Percentiles rank a stretch among this genome's conserved stretches.
Conservation (phyloP, 2,113 vertebrate genomes). For the Machaerirhynchus nigripectus region DNA sequence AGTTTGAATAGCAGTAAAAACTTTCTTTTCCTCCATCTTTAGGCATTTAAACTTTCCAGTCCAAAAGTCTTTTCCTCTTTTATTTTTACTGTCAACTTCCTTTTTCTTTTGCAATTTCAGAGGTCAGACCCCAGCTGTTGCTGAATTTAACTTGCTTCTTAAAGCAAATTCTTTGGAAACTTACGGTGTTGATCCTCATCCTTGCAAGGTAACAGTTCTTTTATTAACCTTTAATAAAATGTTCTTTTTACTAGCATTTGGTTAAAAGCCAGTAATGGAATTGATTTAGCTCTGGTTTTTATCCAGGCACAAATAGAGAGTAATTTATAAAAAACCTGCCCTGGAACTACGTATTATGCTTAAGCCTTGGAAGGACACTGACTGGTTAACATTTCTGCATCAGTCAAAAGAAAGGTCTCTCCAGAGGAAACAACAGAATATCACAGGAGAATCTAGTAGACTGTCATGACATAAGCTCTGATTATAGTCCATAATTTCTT, state of each 20-base stretch:
- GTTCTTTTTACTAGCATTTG: not conserved
- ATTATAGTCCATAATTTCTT: not conserved
- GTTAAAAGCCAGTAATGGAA: not conserved
- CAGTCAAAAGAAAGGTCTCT: not conserved
- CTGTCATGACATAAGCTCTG: not conserved
- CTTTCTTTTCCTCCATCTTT: not conserved
- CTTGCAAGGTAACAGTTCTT: conserved; percentile 88
- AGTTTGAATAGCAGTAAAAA: not conserved
- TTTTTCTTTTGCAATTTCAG: conserved; percentile 71
- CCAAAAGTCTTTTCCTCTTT: not conserved
- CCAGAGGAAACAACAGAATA: not conserved
- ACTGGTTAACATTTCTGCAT: not conserved
- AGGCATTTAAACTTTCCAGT: not conserved
- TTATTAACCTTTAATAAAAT: not conserved
- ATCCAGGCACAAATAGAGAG: not conserved
- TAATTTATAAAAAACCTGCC: not conserved
- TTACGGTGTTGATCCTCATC: conserved; percentile 96
- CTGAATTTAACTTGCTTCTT: conserved; percentile 93
- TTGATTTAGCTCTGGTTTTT: not conserved
- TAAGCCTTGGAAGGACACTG: not conserved
- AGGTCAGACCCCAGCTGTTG: conserved; percentile 85
- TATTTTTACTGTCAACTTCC: not conserved
- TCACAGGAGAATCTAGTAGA: not conserved
- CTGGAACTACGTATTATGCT: not conserved
- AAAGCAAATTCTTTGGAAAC: conserved; percentile 94